Base-by-base conservation (phyloP, 2,113 vertebrate genomes). In the Monopterus albus region DNA sequence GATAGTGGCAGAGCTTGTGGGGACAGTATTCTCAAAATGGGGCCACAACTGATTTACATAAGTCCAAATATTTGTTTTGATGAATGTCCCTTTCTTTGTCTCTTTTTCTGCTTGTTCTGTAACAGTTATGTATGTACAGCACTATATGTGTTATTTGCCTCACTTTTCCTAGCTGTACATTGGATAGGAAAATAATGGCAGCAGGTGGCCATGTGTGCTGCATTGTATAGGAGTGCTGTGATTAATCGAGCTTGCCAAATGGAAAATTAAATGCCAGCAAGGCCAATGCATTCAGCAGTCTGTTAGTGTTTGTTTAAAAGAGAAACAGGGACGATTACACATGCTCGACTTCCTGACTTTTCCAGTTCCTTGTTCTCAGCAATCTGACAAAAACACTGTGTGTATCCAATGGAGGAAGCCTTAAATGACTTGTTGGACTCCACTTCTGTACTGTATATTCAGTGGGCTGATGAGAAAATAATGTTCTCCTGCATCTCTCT, bases 211-310 rank as follows among this genome's bases (percentile, higher is more conserved):
- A 82, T 75, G 84, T 88, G 89, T 56, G 65, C 65, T 57, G 62
- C 77, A 79, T 82, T 90, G 76, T 75, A 79, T 89, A 79, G 84
- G 76, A 79, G 72, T 65, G 82, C 62, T 70, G 79, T 87, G 90
- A 92, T 92, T 92, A 93, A 93, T 91, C 69, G 83, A 91, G 89
- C 89, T 88, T 87, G 88, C 88, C 87, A 90, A 90, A 88, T 88
- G 80, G 78, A 88, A 90, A 92, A 88, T 85, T 67, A 84, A 92
- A 88, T 80, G 82, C 75, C 81, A 81, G 74, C 40, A 45, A 84
- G 87, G 79, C 81, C 82, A 51, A 66, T 73, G 68, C 81, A 82
- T 82, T 87, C 67, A 49, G 83, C 50, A 64, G 46, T 47, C 52
- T 82, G 82, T 80, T 86, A 75, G 68, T 70, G 84, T 82, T 78